A percentile compares a stretch with the other conserved stretches of the same genome.
Conservation (phyloP, 2,113 vertebrate genomes). For the Cervus canadensis region DNA sequence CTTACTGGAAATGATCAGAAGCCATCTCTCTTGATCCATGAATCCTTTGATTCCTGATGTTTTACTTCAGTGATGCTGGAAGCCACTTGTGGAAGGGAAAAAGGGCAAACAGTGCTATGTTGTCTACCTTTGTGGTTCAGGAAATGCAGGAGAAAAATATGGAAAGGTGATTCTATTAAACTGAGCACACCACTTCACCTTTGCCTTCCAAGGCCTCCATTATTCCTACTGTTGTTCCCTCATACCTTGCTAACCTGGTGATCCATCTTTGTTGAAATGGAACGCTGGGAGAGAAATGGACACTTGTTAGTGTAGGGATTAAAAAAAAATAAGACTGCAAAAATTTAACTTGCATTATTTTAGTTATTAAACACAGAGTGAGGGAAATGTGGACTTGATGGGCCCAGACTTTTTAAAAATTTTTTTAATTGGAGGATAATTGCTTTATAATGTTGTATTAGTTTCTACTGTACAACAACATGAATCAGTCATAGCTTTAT, state of each 20-base stretch:
- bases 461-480: background rate
- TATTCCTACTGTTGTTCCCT: background rate
- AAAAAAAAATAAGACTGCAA: background rate
- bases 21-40: background rate
- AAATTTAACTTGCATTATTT: background rate
- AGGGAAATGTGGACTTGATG: background rate
- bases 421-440: background rate
- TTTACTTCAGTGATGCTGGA: background rate
- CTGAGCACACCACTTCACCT: background rate
- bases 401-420: background rate
- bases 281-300: background rate
- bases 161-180: background rate
- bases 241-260: background rate
- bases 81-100: background rate
- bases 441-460: background rate
- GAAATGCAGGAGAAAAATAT: slow-evolving; percentile 18
- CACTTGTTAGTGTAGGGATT: background rate
- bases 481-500: background rate
- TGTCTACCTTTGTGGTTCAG: slow-evolving; percentile 34
- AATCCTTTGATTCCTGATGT: background rate
- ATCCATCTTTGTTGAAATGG: background rate
- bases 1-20: background rate
- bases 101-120: background rate
- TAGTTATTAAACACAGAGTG: background rate
- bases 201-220: background rate